Percentiles rank a stretch among this genome's conserved stretches.
Evolutionary conservation across 30 jellyfish, hydroid and myxozoan genomes (phyloP).

Genomic region (Aurelia sp.): DNA sequence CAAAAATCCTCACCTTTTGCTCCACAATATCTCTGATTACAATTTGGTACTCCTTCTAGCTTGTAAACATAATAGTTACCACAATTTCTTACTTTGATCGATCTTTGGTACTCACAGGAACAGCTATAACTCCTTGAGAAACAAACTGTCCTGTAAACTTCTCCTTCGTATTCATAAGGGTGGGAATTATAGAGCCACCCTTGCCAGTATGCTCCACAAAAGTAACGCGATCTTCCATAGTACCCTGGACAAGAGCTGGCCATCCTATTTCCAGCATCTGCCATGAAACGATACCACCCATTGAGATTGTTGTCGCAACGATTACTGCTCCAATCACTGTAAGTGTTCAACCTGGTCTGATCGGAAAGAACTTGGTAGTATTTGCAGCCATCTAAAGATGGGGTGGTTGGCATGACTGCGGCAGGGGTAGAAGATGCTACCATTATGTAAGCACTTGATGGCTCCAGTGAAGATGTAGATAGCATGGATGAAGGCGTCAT

Average conservation of each 20-base stretch:
- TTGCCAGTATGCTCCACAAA: conserved; percentile 31
- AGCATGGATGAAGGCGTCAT: neutral
- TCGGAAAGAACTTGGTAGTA: conserved; percentile 35
- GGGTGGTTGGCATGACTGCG: conserved; percentile 1
- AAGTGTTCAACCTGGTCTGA: neutral
- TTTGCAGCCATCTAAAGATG: conserved; percentile 17
- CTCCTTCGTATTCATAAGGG: conserved; percentile 26
- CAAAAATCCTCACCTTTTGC: conserved; percentile 14
- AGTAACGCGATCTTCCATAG: neutral
- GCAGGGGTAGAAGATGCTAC: too few species aligned
- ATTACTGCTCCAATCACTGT: neutral
- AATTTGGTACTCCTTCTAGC: conserved; percentile 22
- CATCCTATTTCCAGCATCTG: conserved; percentile 58
- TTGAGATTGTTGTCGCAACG: conserved; percentile 22
- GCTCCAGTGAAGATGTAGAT: too few species aligned
- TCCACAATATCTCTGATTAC: conserved; percentile 41
- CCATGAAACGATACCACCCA: conserved; percentile 62
- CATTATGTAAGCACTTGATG: too few species aligned
- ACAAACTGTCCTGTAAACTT: conserved; percentile 31
- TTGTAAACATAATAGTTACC: conserved; percentile 26
- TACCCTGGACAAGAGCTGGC: neutral
- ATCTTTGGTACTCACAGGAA: conserved; percentile 1
- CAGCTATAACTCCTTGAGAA: conserved; percentile 20
- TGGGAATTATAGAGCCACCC: conserved; percentile 28
- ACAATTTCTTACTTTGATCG: conserved; percentile 35